These are phyloP conservation scores for Papilio xuthus DNA, from an alignment of 1,140 invertebrate species.

Conservation along the genomic window DNA sequence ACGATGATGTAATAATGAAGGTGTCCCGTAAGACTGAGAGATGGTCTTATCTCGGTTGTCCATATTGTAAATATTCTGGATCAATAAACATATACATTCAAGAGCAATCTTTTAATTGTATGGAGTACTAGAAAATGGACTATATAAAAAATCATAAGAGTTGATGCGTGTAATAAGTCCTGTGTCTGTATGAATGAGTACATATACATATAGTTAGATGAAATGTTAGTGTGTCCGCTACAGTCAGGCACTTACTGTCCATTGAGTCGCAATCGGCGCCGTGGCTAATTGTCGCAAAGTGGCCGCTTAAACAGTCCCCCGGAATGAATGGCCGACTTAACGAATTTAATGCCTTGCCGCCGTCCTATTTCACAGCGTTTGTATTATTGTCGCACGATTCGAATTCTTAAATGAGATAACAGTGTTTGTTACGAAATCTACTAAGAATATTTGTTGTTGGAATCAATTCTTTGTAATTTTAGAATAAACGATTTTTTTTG, in stretches of 20 bases:
- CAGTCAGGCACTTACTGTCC: slow-evolving; percentile 38
- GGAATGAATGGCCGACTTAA: slow-evolving; percentile 64
- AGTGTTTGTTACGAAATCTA: slow-evolving; percentile 2
- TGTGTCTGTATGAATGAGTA: not conserved
- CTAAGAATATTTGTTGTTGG: not conserved
- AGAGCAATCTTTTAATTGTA: no score
- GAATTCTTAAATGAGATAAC: slow-evolving; percentile 7
- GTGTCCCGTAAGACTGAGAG: not conserved
- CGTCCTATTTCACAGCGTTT: slow-evolving; percentile 42
- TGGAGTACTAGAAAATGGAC: no score
- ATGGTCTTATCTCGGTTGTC: not conserved
- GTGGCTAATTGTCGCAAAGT: slow-evolving; percentile 68
- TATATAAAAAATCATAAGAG: no score
- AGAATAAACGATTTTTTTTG: not conserved
- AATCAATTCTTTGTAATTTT: not conserved
- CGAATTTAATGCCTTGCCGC: slow-evolving; percentile 49
- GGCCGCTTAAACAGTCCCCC: slow-evolving; percentile 54
- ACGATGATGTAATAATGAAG: not conserved
- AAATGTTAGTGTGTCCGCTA: not conserved
- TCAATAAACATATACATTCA: no score
- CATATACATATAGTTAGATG: slow-evolving; percentile 9
- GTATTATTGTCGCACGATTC: slow-evolving; percentile 33
- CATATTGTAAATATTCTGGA: not conserved
- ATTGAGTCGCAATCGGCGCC: slow-evolving; percentile 63
- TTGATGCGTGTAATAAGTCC: not conserved